Evolutionary conservation across 2,888 invertebrate species (phyloP).

Genomic region (Clunio marinus): DNA sequence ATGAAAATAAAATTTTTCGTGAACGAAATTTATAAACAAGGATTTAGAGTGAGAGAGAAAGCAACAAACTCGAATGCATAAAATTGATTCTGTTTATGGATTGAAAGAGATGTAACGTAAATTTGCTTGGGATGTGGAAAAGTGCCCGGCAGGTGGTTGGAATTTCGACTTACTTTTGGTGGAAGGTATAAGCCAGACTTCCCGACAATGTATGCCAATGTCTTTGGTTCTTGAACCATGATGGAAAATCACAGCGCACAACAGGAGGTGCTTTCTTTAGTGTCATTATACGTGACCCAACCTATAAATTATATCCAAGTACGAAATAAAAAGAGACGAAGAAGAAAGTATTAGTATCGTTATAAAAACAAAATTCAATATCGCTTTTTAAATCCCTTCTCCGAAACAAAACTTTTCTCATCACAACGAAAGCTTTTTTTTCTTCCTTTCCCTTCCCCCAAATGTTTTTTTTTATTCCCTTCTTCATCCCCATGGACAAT

Average conservation of each 20-base stretch:
- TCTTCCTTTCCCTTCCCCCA: no score
- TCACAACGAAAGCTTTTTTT: no score
- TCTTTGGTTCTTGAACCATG: slow-evolving; percentile 77
- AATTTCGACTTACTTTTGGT: slow-evolving; percentile 56
- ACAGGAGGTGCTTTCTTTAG: slow-evolving; percentile 50
- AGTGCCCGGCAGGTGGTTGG: neutral
- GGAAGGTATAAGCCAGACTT: slow-evolving; percentile 79
- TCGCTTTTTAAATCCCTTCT: neutral
- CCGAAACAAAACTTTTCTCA: slow-evolving; percentile 20
- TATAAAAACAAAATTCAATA: neutral
- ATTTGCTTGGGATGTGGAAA: neutral
- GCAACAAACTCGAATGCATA: neutral
- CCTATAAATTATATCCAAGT: slow-evolving; percentile 44
- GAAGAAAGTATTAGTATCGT: neutral
- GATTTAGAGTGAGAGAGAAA: neutral
- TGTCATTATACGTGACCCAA: slow-evolving; percentile 52
- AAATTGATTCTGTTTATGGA: slow-evolving; percentile 3
- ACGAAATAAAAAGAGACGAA: slow-evolving; percentile 1
- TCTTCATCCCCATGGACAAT: neutral
- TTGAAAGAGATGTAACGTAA: neutral
- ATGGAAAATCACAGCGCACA: slow-evolving; percentile 72
- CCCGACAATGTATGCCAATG: slow-evolving; percentile 90
- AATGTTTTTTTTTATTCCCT: no score
- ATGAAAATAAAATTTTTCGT: slow-evolving; percentile 39
- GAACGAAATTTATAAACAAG: slow-evolving; percentile 38